A percentile compares a stretch with the other conserved stretches of the same genome.
These are phyloP conservation scores for Chromobotia macracanthus DNA, from an alignment of 2,797 vertebrate genomes.

Conservation along the genomic window DNA sequence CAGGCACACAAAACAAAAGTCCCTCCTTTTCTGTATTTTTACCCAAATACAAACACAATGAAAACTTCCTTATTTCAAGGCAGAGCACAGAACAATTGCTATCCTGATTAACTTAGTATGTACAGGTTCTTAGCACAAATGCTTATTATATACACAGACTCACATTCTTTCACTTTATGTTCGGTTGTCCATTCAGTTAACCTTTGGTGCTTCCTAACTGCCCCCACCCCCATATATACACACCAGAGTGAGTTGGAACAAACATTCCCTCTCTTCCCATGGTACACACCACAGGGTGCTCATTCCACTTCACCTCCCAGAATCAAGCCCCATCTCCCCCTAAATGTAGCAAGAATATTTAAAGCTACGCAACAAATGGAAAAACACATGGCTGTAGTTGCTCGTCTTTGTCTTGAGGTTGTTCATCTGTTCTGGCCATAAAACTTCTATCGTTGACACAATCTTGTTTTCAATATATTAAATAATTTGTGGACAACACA, in stretches of 20 bases:
- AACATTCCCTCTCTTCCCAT: slow-evolving; percentile 46
- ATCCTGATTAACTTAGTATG: slow-evolving; percentile 50
- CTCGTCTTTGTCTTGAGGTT: slow-evolving; percentile 8
- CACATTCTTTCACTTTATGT: slow-evolving; percentile 52
- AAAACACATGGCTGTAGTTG: slow-evolving; percentile 23
- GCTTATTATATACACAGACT: slow-evolving; percentile 43
- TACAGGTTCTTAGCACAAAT: not conserved
- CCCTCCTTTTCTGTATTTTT: not conserved
- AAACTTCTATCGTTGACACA: not conserved
- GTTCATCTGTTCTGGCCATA: not conserved
- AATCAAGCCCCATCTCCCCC: not conserved
- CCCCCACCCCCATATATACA: slow-evolving; percentile 25
- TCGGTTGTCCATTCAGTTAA: slow-evolving; percentile 57
- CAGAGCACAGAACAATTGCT: slow-evolving; percentile 22
- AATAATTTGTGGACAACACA: not conserved
- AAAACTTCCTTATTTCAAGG: slow-evolving; percentile 20
- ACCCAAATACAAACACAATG: slow-evolving; percentile 5
- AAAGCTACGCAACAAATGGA: slow-evolving; percentile 43
- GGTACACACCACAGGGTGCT: slow-evolving; percentile 50
- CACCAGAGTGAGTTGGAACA: slow-evolving; percentile 37
- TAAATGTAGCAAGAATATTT: too few relatives aligned
- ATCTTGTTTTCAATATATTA: not conserved
- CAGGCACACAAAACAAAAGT: slow-evolving; percentile 25
- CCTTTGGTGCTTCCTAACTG: slow-evolving; percentile 49
- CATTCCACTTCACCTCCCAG: slow-evolving; percentile 17